Conservation (phyloP, 2,797 vertebrate genomes). For the Liasis olivaceus region DNA sequence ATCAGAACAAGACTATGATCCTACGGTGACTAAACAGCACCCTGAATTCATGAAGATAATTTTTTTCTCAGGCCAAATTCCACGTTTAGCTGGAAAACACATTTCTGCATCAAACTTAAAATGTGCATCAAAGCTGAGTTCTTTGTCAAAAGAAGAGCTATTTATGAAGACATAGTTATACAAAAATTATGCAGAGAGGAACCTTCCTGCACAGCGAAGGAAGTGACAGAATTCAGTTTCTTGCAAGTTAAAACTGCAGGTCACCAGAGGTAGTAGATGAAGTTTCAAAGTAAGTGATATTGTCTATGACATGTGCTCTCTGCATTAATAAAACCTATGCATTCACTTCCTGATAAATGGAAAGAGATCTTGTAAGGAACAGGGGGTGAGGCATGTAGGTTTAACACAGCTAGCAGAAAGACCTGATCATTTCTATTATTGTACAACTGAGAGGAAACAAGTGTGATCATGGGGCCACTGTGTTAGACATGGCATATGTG, state of each 20-base stretch:
- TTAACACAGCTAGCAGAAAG: constrained; percentile 5
- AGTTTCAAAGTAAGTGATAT: not conserved
- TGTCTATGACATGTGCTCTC: rapidly evolving
- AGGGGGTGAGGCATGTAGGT: not conserved
- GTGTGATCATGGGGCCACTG: not conserved
- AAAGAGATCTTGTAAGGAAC: not conserved
- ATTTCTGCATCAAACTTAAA: not conserved
- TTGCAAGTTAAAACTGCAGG: not conserved
- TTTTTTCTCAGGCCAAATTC: not conserved
- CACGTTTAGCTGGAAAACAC: not conserved
- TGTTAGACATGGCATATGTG: not conserved
- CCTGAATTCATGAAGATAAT: not conserved
- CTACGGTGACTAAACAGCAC: not conserved
- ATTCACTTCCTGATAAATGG: not conserved
- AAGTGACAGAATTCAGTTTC: not conserved
- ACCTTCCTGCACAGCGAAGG: not conserved
- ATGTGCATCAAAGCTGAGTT: rapidly evolving
- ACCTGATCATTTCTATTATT: constrained; percentile 6
- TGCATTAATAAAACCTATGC: not conserved
- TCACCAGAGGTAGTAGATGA: rapidly evolving
- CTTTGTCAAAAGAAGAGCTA: not conserved
- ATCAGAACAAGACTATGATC: not conserved
- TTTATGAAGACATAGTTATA: not conserved
- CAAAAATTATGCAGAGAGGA: not conserved
- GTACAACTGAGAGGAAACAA: constrained; percentile 5